Evolutionary conservation across 1,140 invertebrate genomes (phyloP), one percentile per base, ranked within the genome.

Genomic region (Laodelphax striatellus): DNA sequence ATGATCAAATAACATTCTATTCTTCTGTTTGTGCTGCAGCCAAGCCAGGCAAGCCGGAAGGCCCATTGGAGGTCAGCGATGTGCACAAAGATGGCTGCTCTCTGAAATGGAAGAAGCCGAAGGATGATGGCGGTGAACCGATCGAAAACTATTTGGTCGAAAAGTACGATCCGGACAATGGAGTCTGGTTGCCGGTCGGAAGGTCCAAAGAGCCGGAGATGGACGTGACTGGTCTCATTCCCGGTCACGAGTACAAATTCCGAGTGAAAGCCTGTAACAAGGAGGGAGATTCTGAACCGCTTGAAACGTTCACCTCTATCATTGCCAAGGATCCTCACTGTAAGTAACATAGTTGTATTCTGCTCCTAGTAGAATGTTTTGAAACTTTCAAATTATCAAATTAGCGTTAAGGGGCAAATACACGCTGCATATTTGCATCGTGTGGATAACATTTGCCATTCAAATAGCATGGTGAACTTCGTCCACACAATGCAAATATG

Each of bases 221-320:
- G 80, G 87, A 90, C 73, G 91, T 96, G 0, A 86, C 87, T 62
- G 90, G 90, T 21, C 72, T 94, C 41, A 89, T 88, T 61, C 88
- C 93, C 60, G 95, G 94, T 59, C 91, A 97, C 70, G 92, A 97
- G 70, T 99, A 99, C 73, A 92, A 96, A 77, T 99, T 99, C 84
- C 82, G 96, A 60, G 95, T 99, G 1, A 95, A 94, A 69, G 97
- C 97, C 10, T 76, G 97, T 9, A 99, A 99, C 72, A 93, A 92
- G 67, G 92, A 98, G 77, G 95, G 96, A 42, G 92, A 94, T 75
- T 97, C 94, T 17, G 92, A 97, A 70, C 94, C 94, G n/a, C 76
- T 99, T 21, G 92, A 94, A 71, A 96, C 94, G 14, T 81, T 90
- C 65, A 85, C 88, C 57, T 84, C 92, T 17, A 96, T 96, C 55